Evolutionary conservation across 1,140 invertebrate genomes (phyloP), one percentile per base, ranked within the genome.

Genomic region (Ostrea denselamellosa): DNA sequence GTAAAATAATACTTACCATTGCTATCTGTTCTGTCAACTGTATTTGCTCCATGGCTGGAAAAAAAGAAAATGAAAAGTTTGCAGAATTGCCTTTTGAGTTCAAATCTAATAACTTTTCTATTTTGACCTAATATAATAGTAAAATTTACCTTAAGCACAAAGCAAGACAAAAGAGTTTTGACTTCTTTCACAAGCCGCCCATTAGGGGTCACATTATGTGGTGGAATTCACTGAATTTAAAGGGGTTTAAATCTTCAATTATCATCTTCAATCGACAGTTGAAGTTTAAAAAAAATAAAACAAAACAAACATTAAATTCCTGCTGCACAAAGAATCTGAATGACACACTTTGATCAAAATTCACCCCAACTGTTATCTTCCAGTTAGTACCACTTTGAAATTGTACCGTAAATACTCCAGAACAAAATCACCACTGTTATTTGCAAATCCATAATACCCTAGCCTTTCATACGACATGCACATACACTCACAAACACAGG

Each of bases 31-130:
- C 68, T 77, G 68, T 77, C 28, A 77, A 25, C 68, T 77, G 68
- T 14, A 77, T 77, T 77, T 77, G 68, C 68, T 77, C 68, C 68
- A 77, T 77, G 68, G 68, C 68, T 77, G 68, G 28, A 77, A 77
- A 77, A 34, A 34, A 77, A 28, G 4, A 34, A 34, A 77, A 34
- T 0, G 8, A 62, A 14, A 77, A 7, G 2, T 77, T 19, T 28
- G 28, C 4, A 17, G 25, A 34, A 77, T 28, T 71, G 65, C 10
- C 25, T 25, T 77, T 77, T 34, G 9, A 14, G 14, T 34, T 77
- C 8, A 10, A 5, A 10, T 58, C 19, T 58, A 17, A 17, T 58
- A 12, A 58, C 19, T 19, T 28, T 34, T 17, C 28, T 28, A 28
- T 28, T 34, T 28, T n/a, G 7, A 34, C 68, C 28, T 77, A 25